Evolutionary conservation across 1,140 invertebrate genomes (phyloP).

Genomic region (Temnothorax nylanderi): DNA sequence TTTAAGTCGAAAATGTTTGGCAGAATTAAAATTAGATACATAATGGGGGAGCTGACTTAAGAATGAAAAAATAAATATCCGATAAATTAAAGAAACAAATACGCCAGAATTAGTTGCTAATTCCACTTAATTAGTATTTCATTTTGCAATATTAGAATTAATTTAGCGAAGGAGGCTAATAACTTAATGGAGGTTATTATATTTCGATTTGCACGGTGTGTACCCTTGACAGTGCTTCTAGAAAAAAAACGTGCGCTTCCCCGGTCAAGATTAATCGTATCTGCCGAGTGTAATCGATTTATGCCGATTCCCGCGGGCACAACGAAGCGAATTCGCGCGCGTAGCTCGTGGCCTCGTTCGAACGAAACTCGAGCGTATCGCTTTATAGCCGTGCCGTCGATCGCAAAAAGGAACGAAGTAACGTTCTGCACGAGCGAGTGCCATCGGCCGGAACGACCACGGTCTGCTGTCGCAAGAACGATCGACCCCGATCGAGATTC

Average conservation of each 20-base stretch:
- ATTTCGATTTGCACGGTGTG: neutral
- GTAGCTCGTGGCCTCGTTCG: conserved; percentile 37
- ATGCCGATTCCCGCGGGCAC: neutral
- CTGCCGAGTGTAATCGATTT: conserved; percentile 1
- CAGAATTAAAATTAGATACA: neutral
- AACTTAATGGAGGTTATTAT: neutral
- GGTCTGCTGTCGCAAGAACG: conserved; percentile 52
- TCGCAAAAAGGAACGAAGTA: conserved; percentile 56
- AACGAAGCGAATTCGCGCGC: conserved; percentile 18
- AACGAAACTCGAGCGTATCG: conserved; percentile 51
- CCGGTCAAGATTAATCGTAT: neutral
- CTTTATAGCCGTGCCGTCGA: neutral
- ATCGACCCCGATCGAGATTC: conserved; percentile 57
- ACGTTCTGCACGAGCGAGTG: conserved; percentile 62
- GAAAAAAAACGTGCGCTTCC: neutral
- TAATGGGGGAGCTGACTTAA: neutral
- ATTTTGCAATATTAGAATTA: neutral
- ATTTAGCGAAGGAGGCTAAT: neutral
- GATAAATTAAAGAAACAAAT: neutral
- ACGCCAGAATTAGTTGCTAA: neutral
- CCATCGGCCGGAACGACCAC: conserved; percentile 29
- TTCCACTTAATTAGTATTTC: neutral
- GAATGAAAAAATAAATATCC: neutral
- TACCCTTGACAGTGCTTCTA: neutral
- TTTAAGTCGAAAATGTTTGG: neutral